Evolutionary conservation across 2,113 vertebrate genomes (phyloP).

Genomic region (Formicarius rufipectus): DNA sequence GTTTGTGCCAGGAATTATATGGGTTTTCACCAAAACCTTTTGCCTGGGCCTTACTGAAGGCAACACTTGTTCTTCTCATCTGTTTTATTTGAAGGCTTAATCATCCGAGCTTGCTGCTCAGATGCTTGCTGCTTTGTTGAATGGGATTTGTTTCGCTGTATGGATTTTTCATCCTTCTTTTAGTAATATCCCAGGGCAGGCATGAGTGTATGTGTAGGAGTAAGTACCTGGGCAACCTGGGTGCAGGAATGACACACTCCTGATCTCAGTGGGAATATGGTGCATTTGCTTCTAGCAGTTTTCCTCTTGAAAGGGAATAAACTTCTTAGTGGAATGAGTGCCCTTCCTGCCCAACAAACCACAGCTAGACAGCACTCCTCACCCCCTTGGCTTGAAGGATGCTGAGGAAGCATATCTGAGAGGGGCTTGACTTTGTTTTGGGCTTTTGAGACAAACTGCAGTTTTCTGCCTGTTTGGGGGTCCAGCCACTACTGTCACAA

Average conservation of each 20-base stretch:
- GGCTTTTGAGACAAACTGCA: background rate
- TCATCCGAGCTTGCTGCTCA: background rate
- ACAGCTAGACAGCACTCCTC: background rate
- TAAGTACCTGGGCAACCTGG: background rate
- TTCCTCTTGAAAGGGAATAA: background rate
- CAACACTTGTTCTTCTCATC: background rate
- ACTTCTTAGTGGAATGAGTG: background rate
- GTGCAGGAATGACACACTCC: background rate
- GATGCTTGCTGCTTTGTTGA: background rate
- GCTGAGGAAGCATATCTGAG: background rate
- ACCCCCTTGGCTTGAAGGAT: accelerated
- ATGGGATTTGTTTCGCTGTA: background rate
- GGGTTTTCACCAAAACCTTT: background rate
- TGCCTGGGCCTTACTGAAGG: background rate
- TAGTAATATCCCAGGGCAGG: background rate
- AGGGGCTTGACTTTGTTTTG: background rate
- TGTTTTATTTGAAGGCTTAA: background rate
- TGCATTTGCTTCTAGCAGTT: background rate
- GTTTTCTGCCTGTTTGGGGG: background rate
- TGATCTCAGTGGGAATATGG: accelerated
- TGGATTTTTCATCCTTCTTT: background rate
- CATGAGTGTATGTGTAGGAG: background rate
- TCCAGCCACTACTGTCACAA: background rate
- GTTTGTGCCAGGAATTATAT: background rate
- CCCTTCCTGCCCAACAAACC: background rate